Evolutionary conservation across 1,140 invertebrate species (phyloP).

Genomic region (Drosophila carrolli): DNA sequence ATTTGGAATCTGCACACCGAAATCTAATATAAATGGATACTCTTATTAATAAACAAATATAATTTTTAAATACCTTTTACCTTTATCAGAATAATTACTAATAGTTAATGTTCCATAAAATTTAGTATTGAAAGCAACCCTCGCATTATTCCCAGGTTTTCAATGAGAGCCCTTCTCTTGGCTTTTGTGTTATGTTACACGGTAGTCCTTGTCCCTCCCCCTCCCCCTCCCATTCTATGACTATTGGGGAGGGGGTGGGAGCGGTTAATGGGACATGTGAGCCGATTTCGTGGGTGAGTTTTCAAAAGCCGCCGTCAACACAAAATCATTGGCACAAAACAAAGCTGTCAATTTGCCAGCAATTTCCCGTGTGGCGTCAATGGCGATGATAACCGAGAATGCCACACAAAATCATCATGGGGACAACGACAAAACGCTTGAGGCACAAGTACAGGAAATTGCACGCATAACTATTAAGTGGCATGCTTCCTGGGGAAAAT

Average conservation of each 20-base stretch:
- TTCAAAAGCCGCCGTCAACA: constrained; percentile 42
- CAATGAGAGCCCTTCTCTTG: not conserved
- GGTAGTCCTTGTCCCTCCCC: constrained; percentile 14
- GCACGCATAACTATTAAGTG: constrained; percentile 81
- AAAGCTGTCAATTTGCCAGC: constrained; percentile 79
- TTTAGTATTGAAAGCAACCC: not conserved
- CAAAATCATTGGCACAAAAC: constrained; percentile 71
- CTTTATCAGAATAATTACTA: too few species aligned
- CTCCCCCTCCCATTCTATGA: constrained; percentile 9
- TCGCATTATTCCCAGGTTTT: constrained; percentile 1
- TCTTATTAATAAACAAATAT: too few species aligned
- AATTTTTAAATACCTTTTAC: too few species aligned
- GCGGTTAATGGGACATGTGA: constrained; percentile 47
- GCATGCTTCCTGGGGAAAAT: constrained; percentile 47
- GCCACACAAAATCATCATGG: constrained; percentile 26
- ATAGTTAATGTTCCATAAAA: too few species aligned
- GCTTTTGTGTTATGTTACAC: constrained; percentile 36
- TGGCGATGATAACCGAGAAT: constrained; percentile 41
- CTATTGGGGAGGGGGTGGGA: not conserved
- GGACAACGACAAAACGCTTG: constrained; percentile 59
- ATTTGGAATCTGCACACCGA: too few species aligned
- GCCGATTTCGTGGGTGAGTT: constrained; percentile 35
- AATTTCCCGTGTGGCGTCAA: constrained; percentile 52
- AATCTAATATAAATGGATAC: too few species aligned
- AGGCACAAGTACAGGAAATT: constrained; percentile 73